Base-by-base conservation (phyloP, 2,888 invertebrate species). In the Xestia c-nigrum region DNA sequence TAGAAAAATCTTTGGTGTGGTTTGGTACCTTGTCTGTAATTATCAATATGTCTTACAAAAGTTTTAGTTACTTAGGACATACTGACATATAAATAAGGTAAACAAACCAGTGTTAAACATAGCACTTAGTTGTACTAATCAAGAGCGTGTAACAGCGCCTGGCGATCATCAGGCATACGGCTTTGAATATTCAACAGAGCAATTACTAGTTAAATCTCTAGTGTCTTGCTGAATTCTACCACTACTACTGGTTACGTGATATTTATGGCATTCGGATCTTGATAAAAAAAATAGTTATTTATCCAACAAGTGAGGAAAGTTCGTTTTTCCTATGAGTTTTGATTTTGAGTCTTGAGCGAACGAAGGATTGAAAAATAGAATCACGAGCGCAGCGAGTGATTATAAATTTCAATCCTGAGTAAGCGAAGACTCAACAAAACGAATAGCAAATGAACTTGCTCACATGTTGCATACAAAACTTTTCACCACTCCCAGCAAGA, bases 151-250 rank as follows among this genome's bases (percentile, higher is more conserved):
- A 84, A 76, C 80, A 74, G 64, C 77, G 81, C 74, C 85, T 80
- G 74, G 78, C 81, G 84, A 85, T 89, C 85, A 85, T 83, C 85
- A 87, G 78, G 72, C 87, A 81, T 71, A 80, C 72, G 76, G 80
- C 70, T 88, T 84, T 90, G 90, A 90, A 90, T 90, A 90, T 90
- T 90, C 89, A 90, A 85, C 85, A 84, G 85, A 80, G 85, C 90
- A 90, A 90, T 90, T 89, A 90, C 89, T 85, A 85, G 85, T 83
- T 87, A 89, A 90, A 90, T 89, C 89, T 88, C 89, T 82, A 74
- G 85, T 89, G 88, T 87, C 89, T 88, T 86, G 85, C 72, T 69
- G 74, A 76, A 83, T 81, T 63, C 61, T 31, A 59, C 84, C 81
- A 78, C 83, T 87, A 87, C 84, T 74, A 84, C 38, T 52, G 66